phyloP scores from a whole-genome alignment of 1,140 invertebrate species.

The Pachypeltis micranthus region DNA sequence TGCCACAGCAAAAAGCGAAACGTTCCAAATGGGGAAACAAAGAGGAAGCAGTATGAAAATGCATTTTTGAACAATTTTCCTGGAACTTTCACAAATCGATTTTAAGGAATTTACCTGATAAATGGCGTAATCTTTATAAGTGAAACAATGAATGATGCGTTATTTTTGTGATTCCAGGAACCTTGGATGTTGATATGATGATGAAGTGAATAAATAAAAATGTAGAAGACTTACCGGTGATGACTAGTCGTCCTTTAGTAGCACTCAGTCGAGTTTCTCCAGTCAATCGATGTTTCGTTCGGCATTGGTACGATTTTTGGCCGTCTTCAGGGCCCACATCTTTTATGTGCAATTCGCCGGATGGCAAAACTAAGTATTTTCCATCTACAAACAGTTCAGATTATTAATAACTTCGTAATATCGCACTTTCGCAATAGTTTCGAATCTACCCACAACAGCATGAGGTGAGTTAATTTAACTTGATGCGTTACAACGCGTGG shows the following conservation, averaged over 20 bases:
- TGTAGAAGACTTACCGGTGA: slow-evolving; percentile 70
- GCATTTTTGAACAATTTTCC: slow-evolving; percentile 25
- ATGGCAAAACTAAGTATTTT: slow-evolving; percentile 85
- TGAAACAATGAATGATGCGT: neutral
- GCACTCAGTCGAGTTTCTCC: slow-evolving; percentile 85
- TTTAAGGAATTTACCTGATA: too few species aligned
- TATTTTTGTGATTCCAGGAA: neutral
- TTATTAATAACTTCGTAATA: too few species aligned
- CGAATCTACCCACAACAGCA: too few species aligned
- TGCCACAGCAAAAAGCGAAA: too few species aligned
- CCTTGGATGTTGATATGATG: neutral
- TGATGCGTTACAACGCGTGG: too few species aligned
- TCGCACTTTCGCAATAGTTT: too few species aligned
- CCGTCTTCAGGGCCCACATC: slow-evolving; percentile 88
- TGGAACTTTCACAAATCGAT: too few species aligned
- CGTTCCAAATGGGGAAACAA: neutral
- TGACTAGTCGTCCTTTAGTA: slow-evolving; percentile 84
- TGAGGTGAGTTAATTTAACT: too few species aligned
- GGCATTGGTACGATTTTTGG: slow-evolving; percentile 86
- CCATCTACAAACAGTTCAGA: too few species aligned
- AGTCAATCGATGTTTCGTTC: slow-evolving; percentile 84
- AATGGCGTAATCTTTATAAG: neutral
- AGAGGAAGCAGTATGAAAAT: slow-evolving; percentile 11
- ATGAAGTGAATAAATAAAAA: too few species aligned
- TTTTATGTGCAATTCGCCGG: slow-evolving; percentile 83